Evolutionary conservation across 2,113 vertebrate species (phyloP).

Genomic region (Gavialis gangeticus): DNA sequence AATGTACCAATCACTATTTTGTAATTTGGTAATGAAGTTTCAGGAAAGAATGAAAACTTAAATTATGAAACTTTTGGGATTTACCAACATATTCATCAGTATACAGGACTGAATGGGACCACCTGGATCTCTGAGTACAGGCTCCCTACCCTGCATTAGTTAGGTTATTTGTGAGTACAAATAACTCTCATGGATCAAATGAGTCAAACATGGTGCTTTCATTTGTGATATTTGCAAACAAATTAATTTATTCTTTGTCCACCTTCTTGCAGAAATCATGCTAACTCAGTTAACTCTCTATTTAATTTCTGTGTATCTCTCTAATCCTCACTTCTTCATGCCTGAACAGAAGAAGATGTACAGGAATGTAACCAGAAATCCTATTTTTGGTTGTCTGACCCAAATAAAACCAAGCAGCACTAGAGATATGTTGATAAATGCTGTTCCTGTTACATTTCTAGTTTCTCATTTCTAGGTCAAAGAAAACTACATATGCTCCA

Average conservation of each 20-base stretch:
- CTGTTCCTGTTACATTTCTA: neutral
- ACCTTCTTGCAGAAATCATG: neutral
- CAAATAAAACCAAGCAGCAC: neutral
- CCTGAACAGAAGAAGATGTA: neutral
- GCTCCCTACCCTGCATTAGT: neutral
- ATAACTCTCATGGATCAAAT: neutral
- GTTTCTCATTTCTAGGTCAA: neutral
- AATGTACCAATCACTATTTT: neutral
- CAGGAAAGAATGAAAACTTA: neutral
- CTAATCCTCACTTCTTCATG: neutral
- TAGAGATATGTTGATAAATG: neutral
- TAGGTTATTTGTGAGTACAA: neutral
- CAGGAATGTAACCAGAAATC: neutral
- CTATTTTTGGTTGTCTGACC: accelerated
- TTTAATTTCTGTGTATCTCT: neutral
- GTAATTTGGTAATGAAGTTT: neutral
- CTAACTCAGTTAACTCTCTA: neutral
- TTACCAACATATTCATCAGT: accelerated
- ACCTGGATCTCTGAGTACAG: too few species aligned
- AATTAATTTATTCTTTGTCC: neutral
- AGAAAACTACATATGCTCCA: neutral
- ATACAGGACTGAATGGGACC: neutral
- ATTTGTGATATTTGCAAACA: neutral
- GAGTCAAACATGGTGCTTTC: accelerated
- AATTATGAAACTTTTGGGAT: neutral